These are phyloP conservation scores for Drosophila sucinea DNA, from an alignment of 1,140 invertebrate genomes.

Conservation along the genomic window DNA sequence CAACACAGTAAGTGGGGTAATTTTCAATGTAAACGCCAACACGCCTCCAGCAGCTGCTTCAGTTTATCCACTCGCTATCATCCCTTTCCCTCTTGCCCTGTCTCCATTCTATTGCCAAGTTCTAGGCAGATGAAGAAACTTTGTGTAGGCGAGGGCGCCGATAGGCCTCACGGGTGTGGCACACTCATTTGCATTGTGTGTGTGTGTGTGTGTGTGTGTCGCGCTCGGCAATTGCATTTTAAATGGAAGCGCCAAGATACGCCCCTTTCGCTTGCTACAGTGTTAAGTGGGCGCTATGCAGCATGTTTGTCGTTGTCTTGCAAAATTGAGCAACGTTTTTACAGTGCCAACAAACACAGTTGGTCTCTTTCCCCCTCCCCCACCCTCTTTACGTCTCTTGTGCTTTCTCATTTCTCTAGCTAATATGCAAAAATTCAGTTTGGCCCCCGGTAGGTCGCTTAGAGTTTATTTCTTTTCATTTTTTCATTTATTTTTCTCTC, in stretches of 20 bases:
- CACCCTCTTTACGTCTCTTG: background rate
- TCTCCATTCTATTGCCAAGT: conserved; percentile 2
- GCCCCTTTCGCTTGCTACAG: conserved; percentile 2
- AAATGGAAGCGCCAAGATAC: conserved; percentile 56
- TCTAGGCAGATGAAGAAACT: conserved; percentile 8
- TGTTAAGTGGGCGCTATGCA: conserved; percentile 30
- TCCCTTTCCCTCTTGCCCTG: background rate
- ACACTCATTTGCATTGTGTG: conserved; percentile 68
- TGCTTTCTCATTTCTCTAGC: conserved; percentile 17
- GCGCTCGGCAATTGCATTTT: conserved; percentile 65
- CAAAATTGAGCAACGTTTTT: conserved; percentile 60
- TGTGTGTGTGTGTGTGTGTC: conserved; percentile 24
- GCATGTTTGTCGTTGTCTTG: conserved; percentile 38
- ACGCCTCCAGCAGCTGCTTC: conserved; percentile 66
- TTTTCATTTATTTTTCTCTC: conserved; percentile 37
- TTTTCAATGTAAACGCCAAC: conserved; percentile 74
- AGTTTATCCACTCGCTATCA: conserved; percentile 11
- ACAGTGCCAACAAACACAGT: conserved; percentile 49
- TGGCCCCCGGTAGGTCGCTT: conserved; percentile 42
- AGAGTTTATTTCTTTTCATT: conserved; percentile 25
- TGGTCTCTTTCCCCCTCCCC: background rate
- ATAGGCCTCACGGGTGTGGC: conserved; percentile 56
- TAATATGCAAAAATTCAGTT: conserved; percentile 75
- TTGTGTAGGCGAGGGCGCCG: conserved; percentile 21
- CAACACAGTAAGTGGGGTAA: conserved; percentile 76